Conservation (phyloP, 2,113 vertebrate genomes). For the Atractosteus spatula region DNA sequence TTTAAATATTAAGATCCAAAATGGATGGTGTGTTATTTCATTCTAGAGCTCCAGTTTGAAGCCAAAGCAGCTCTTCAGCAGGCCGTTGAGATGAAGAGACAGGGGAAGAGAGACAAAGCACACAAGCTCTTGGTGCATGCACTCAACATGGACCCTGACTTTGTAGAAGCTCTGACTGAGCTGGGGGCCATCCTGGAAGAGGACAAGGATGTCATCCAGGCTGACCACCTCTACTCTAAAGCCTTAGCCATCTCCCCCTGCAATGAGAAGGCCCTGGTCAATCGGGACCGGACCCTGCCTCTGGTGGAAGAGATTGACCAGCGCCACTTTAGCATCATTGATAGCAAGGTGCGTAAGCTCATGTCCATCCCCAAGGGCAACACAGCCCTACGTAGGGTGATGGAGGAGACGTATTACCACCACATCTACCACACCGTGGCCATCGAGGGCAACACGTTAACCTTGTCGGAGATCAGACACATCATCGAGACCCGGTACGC, state of each 20-base stretch:
- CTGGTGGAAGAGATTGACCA: constrained; percentile 96
- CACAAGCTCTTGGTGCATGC: constrained; percentile 88
- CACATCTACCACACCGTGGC: constrained; percentile 98
- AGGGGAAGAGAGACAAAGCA: constrained; percentile 88
- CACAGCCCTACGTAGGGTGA: constrained; percentile 83
- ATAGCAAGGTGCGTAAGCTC: constrained; percentile 88
- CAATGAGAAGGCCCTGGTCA: constrained; percentile 83
- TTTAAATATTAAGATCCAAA: too few species aligned
- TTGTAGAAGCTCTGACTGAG: constrained; percentile 86
- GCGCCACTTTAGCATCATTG: constrained; percentile 87
- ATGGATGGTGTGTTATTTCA: constrained; percentile 2
- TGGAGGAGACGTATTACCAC: constrained; percentile 97
- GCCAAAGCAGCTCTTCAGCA: constrained; percentile 86
- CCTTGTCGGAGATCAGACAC: constrained; percentile 89
- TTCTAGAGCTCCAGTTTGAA: constrained; percentile 79
- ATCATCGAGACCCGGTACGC: constrained; percentile 94
- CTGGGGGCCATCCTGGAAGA: constrained; percentile 91
- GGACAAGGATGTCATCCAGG: constrained; percentile 91
- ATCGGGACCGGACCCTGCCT: constrained; percentile 83
- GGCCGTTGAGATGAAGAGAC: constrained; percentile 90
- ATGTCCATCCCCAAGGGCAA: constrained; percentile 95
- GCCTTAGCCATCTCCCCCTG: constrained; percentile 84
- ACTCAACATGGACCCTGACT: constrained; percentile 87
- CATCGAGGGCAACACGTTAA: constrained; percentile 95
- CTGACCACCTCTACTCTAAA: constrained; percentile 88